Percentiles rank a stretch among this genome's conserved stretches.
phyloP scores from a whole-genome alignment of 2,797 vertebrate species.

The Rhinogobio ventralis region DNA sequence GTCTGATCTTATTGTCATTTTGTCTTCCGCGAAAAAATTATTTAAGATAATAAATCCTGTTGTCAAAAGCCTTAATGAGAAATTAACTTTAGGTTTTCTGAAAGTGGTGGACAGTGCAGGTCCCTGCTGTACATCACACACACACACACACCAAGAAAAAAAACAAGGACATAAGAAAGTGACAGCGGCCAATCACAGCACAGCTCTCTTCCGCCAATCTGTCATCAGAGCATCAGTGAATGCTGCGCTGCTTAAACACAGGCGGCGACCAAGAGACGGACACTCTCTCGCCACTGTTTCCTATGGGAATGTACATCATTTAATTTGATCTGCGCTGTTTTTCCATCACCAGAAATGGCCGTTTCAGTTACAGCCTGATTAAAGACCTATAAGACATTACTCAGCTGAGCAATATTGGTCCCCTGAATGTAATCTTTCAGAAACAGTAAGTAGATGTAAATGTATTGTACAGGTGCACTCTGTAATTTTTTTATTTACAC shows the following conservation, averaged over 20 bases:
- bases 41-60: not conserved
- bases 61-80: not conserved
- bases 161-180: slow-evolving; percentile 12
- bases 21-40: slow-evolving; percentile 49
- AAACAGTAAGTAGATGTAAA: not conserved
- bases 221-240: not conserved
- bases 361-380: not conserved
- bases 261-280: slow-evolving; percentile 33
- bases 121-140: not conserved
- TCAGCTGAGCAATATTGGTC: not conserved
- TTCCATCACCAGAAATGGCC: not conserved
- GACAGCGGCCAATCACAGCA: slow-evolving; percentile 69
- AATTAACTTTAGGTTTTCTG: not conserved
- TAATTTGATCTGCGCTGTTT: not conserved
- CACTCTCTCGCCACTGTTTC: not conserved
- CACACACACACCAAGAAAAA: not conserved
- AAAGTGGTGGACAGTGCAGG: not conserved
- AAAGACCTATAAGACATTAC: not conserved
- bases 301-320: not conserved
- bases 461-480: not conserved
- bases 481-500: not conserved
- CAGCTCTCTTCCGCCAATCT: slow-evolving; percentile 40
- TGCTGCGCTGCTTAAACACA: not conserved
- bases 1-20: slow-evolving; percentile 87
- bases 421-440: not conserved